A percentile compares a stretch with the other conserved stretches of the same genome.
phyloP scores from a whole-genome alignment of 2,113 vertebrate genomes.

The Albula goreensis region DNA sequence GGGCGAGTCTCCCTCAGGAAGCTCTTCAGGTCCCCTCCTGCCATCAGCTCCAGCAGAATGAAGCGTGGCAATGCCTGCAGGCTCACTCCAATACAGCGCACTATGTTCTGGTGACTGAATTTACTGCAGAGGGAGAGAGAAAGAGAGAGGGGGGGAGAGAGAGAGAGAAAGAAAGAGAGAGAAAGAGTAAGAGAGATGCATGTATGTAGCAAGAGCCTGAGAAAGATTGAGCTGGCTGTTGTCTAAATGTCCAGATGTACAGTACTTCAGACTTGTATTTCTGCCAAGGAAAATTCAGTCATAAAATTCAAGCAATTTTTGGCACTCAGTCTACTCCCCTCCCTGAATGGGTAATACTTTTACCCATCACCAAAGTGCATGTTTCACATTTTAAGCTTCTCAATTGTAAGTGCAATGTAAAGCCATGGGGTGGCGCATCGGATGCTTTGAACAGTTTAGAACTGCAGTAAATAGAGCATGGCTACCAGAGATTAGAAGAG shows the following conservation, averaged over 20 bases:
- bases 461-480: no score
- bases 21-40: constrained; percentile 93
- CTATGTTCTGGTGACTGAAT: constrained; percentile 98
- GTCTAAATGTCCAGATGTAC: background rate
- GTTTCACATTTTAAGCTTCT: background rate
- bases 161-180: background rate
- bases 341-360: background rate
- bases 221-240: background rate
- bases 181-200: background rate
- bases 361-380: background rate
- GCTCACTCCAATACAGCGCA: constrained; percentile 92
- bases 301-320: background rate
- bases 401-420: background rate
- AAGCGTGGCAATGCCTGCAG: constrained; percentile 93
- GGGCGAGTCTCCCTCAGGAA: constrained; percentile 94
- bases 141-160: background rate
- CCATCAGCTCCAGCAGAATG: constrained; percentile 95
- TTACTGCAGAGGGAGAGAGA: constrained; percentile 75
- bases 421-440: no score
- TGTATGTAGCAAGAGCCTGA: background rate
- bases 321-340: background rate
- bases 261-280: background rate
- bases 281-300: background rate
- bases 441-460: no score
- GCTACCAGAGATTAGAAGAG: no score